Evolutionary conservation across 2,888 invertebrate species (phyloP).

Genomic region (Cantharis flavilabris): DNA sequence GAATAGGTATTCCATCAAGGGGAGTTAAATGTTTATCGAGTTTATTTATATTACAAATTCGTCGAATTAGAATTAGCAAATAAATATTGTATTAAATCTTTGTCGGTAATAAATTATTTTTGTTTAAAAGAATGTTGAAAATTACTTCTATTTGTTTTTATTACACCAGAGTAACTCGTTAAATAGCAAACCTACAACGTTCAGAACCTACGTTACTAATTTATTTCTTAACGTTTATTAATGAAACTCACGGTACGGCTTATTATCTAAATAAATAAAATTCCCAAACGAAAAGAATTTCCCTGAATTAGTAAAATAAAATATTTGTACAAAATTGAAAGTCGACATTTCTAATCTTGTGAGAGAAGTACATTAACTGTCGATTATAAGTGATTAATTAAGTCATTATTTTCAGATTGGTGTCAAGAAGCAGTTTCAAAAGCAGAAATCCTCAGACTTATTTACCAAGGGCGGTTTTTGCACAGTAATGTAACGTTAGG

Average conservation of each 20-base stretch:
- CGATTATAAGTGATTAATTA: not conserved
- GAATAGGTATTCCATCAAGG: not conserved
- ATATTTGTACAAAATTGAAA: not conserved
- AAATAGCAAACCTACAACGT: not conserved
- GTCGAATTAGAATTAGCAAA: not conserved
- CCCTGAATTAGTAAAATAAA: not conserved
- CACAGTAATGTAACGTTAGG: conserved; percentile 99
- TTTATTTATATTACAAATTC: not conserved
- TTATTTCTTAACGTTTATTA: not conserved
- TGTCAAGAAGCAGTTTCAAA: conserved; percentile 92
- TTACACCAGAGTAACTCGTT: not conserved
- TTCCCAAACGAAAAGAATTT: not conserved
- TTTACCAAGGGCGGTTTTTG: conserved; percentile 99
- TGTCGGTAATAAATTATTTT: not conserved
- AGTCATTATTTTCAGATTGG: conserved; percentile 80
- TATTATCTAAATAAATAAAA: not conserved
- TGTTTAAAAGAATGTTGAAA: not conserved
- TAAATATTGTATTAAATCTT: not conserved
- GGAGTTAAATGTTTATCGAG: not conserved
- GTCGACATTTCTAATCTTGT: not conserved
- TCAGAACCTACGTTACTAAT: not conserved
- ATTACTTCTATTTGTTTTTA: not conserved
- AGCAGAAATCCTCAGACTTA: conserved; percentile 96
- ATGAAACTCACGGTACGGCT: not conserved
- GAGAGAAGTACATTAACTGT: not conserved